phyloP scores from a whole-genome alignment of 2,888 invertebrate genomes.

The Acrobasis consociella region DNA sequence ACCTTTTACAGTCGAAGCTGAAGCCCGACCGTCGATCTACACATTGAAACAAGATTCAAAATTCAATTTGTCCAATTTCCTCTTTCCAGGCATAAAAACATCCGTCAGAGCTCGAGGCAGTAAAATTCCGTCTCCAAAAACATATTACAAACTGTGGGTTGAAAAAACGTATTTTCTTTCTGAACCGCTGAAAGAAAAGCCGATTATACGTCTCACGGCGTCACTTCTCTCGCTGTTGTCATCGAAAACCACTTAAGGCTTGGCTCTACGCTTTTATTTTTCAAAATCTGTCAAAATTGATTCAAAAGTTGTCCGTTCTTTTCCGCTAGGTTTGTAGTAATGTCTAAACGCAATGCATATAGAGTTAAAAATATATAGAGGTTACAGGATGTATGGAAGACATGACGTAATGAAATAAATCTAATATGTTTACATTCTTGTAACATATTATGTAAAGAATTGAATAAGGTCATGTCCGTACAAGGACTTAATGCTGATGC shows the following conservation, averaged over 20 bases:
- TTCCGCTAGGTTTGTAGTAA: too few relatives aligned
- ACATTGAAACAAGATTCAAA: conserved; percentile 50
- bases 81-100: conserved; percentile 51
- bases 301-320: too few relatives aligned
- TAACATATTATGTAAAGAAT: too few relatives aligned
- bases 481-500: too few relatives aligned
- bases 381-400: too few relatives aligned
- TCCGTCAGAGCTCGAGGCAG: conserved; percentile 41
- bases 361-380: too few relatives aligned
- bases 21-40: neutral
- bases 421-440: too few relatives aligned
- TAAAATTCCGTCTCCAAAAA: conserved; percentile 50
- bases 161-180: conserved; percentile 46
- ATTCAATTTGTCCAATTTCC: conserved; percentile 57
- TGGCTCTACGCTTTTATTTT: too few relatives aligned
- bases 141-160: conserved; percentile 49
- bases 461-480: too few relatives aligned
- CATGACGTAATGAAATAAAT: too few relatives aligned
- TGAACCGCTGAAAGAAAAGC: conserved; percentile 43
- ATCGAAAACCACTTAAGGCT: conserved; percentile 42
- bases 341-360: too few relatives aligned
- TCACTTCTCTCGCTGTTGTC: conserved; percentile 29
- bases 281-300: too few relatives aligned
- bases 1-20: neutral
- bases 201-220: conserved; percentile 48